phyloP scores from a whole-genome alignment of 2,113 vertebrate species.

The Aythya baeri region DNA sequence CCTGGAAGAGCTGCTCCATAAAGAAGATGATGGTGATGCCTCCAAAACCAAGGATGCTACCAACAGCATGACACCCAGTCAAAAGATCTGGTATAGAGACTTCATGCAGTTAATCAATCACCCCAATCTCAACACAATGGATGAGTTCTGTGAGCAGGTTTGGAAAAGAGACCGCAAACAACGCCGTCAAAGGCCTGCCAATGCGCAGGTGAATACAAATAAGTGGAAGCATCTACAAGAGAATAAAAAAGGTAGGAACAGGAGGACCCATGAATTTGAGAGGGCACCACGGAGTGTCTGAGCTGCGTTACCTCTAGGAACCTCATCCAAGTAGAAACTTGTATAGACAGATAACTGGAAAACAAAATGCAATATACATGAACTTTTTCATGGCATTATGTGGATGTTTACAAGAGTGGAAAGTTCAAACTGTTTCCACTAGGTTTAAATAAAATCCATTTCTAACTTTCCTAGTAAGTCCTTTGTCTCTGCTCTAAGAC shows the following conservation, averaged over 20 bases:
- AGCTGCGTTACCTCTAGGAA: conserved; percentile 81
- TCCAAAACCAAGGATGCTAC: conserved; percentile 77
- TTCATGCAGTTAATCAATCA: conserved; percentile 97
- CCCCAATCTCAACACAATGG: conserved; percentile 94
- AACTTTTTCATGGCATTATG: conserved; percentile 83
- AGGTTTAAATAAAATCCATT: conserved; percentile 75
- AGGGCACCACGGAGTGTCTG: conserved; percentile 97
- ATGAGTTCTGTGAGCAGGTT: conserved; percentile 98
- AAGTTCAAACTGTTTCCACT: conserved; percentile 75
- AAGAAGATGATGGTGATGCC: conserved; percentile 78
- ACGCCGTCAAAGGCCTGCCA: conserved; percentile 86
- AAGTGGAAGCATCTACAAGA: conserved; percentile 99
- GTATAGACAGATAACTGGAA: conserved; percentile 86
- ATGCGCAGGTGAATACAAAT: conserved; percentile 80
- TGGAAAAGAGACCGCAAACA: conserved; percentile 97
- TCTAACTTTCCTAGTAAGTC: conserved; percentile 70
- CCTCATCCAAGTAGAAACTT: conserved; percentile 81
- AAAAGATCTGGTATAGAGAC: conserved; percentile 98
- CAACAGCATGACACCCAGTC: conserved; percentile 81
- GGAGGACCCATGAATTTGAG: conserved; percentile 98
- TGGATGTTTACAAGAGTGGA: conserved; percentile 87
- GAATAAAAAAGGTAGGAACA: conserved; percentile 96
- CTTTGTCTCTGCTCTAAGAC: conserved; percentile 47
- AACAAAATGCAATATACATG: conserved; percentile 84
- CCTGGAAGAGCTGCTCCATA: conserved; percentile 91